phyloP scores from a whole-genome alignment of 2,888 invertebrate species.

The Apeira syringaria region DNA sequence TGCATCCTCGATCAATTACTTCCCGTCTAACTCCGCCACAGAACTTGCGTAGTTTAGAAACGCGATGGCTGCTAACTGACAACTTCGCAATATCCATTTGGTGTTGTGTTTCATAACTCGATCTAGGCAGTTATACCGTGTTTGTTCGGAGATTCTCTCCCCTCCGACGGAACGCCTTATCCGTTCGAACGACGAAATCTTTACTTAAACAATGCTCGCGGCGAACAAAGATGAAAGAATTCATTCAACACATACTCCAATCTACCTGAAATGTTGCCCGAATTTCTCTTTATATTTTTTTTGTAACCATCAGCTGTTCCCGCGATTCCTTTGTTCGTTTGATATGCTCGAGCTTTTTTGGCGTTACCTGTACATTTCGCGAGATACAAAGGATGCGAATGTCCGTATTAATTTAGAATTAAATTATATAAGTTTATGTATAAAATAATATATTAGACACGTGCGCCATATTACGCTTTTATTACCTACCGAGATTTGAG shows the following conservation, averaged over 20 bases:
- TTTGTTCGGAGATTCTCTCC: slow-evolving; percentile 33
- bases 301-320: slow-evolving; percentile 33
- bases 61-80: slow-evolving; percentile 34
- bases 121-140: slow-evolving; percentile 27
- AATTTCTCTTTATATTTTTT: slow-evolving; percentile 28
- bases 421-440: no score
- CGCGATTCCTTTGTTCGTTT: slow-evolving; percentile 28
- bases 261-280: slow-evolving; percentile 28
- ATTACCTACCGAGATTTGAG: no score
- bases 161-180: background rate
- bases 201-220: slow-evolving; percentile 10
- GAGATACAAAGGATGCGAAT: slow-evolving; percentile 25
- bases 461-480: no score
- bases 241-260: slow-evolving; percentile 15
- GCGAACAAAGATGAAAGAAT: slow-evolving; percentile 3
- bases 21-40: slow-evolving; percentile 37
- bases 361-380: slow-evolving; percentile 23
- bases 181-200: slow-evolving; percentile 15
- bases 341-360: slow-evolving; percentile 15
- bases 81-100: slow-evolving; percentile 51
- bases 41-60: slow-evolving; percentile 51
- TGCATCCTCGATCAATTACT: slow-evolving; percentile 58
- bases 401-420: background rate
- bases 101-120: slow-evolving; percentile 46
- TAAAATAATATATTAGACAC: no score